Evolutionary conservation across 2,888 invertebrate species (phyloP).

Genomic region (Pollenia griseotomentosa): DNA sequence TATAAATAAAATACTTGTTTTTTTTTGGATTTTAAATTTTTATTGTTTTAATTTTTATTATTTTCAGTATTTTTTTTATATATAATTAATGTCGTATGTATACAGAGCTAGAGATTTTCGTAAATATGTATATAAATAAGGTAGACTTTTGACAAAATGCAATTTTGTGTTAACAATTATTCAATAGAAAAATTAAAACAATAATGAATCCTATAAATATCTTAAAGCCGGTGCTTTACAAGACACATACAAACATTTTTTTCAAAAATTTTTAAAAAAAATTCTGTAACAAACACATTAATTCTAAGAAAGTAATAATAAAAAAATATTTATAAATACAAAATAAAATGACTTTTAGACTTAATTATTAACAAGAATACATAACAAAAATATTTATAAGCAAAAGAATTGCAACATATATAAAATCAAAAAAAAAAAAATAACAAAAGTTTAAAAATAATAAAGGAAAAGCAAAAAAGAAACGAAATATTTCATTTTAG

Average conservation of each 20-base stretch:
- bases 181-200: slow-evolving; percentile 63
- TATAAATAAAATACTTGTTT: slow-evolving; percentile 7
- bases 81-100: slow-evolving; percentile 68
- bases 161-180: slow-evolving; percentile 72
- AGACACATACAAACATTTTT: slow-evolving; percentile 62
- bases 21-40: slow-evolving; percentile 45
- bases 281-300: slow-evolving; percentile 56
- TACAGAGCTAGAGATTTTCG: slow-evolving; percentile 69
- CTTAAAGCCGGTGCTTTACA: slow-evolving; percentile 72
- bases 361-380: slow-evolving; percentile 46
- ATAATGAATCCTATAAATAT: slow-evolving; percentile 54
- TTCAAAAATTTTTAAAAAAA: slow-evolving; percentile 31
- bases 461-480: slow-evolving; percentile 6
- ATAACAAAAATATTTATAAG: slow-evolving; percentile 30
- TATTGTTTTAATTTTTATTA: slow-evolving; percentile 54
- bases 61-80: slow-evolving; percentile 44
- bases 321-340: slow-evolving; percentile 45
- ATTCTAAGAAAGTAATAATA: slow-evolving; percentile 35
- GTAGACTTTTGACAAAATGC: slow-evolving; percentile 71
- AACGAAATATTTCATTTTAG: neutral
- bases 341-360: slow-evolving; percentile 37
- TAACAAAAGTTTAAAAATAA: slow-evolving; percentile 25
- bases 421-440: neutral
- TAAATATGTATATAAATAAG: slow-evolving; percentile 75
- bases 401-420: neutral